Base-by-base conservation (phyloP, 2,888 invertebrate genomes). In the Reticulitermes lucifugus region DNA sequence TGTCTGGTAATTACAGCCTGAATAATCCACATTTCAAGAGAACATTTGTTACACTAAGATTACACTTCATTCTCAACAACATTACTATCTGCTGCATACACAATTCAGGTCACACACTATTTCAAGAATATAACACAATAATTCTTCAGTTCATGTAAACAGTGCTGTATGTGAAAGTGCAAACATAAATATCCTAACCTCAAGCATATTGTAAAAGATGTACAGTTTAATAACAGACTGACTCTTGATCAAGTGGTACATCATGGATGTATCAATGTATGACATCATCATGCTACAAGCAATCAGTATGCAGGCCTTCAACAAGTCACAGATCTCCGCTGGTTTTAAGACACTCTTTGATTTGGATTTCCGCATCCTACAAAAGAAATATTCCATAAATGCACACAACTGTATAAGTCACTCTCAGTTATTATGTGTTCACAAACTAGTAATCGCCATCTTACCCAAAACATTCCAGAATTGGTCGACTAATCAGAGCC, bases 201-300 rank as follows among this genome's bases (percentile, higher is more conserved):
- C 99, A 86, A 99, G 92, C 98, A 99, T 99, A 91, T 99, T 99
- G 91, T 98, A 99, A 92, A 99, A 99, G 90, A 99, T 98, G 90
- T 99, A 99, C 88, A 99, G 92, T 90, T 99, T 99, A 91, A 99
- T 99, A 87, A 99, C 98, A 88, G 99, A 98, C 90, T 99, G 99
- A 89, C 98, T 98, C 90, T 98, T 98, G 79, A 98, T 96, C 89
- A 99, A 93, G 91, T 99, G 99, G 91, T 99, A 99, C 93, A 99
- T 95, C 93, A 99, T 97, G 88, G 98, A 99, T 71, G 98, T 98
- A 90, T 99, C 99, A 87, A 99, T 96, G 89, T 97, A 96, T 89
- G 96, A 95, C 94, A 99, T 96, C 85, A 96, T 91, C 88, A 96
- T 93, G 89, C 96, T 96, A 89, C 97, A 96, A 65, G 95, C 91